Conservation (phyloP, 2,888 invertebrate genomes). For the Agonopterix heracliana region DNA sequence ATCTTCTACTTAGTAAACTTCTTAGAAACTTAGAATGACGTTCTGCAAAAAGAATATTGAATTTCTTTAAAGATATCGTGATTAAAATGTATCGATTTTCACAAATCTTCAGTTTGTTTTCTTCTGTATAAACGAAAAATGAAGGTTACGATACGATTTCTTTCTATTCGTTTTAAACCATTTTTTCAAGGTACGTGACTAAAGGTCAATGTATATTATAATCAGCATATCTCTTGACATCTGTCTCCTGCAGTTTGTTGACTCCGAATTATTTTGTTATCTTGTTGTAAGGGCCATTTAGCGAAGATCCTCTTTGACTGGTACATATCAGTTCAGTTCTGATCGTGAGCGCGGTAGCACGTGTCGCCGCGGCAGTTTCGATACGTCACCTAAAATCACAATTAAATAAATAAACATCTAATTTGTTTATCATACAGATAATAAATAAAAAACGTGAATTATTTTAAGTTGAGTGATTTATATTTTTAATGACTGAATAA, state of each 20-base stretch:
- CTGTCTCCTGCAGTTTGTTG: not conserved
- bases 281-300: not conserved
- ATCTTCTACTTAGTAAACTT: too few species aligned
- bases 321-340: constrained; percentile 22
- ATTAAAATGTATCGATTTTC: not conserved
- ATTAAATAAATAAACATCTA: too few species aligned
- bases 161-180: not conserved
- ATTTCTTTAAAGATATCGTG: too few species aligned
- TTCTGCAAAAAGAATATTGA: too few species aligned
- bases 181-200: not conserved
- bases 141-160: not conserved
- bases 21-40: too few species aligned
- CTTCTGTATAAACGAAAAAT: not conserved
- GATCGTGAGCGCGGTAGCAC: constrained; percentile 23
- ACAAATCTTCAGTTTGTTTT: not conserved
- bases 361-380: constrained; percentile 7
- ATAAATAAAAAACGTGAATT: too few species aligned
- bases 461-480: too few species aligned
- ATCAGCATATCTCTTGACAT: not conserved
- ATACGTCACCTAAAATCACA: not conserved
- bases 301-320: not conserved
- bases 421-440: too few species aligned
- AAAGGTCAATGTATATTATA: not conserved
- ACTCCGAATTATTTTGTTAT: not conserved
- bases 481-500: too few species aligned